Evolutionary conservation across 1,140 invertebrate genomes (phyloP).

Genomic region (Sarcophaga bullata): DNA sequence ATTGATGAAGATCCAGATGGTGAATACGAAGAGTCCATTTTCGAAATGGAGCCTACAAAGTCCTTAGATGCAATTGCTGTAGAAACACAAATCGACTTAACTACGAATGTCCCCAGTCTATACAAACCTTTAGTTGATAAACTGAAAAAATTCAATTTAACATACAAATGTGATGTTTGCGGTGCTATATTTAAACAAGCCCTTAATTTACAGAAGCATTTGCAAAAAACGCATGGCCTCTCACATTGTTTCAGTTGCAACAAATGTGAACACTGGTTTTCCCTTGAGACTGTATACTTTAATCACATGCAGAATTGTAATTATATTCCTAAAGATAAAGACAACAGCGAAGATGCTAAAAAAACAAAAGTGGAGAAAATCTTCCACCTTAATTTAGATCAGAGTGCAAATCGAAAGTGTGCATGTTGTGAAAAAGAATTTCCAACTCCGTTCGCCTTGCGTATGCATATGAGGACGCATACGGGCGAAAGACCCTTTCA

Average conservation of each 20-base stretch:
- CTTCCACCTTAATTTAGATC: too few relatives aligned
- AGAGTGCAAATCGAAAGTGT: conserved; percentile 42
- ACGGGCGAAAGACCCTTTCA: conserved; percentile 96
- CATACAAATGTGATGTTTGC: conserved; percentile 49
- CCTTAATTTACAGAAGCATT: conserved; percentile 47
- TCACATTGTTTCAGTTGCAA: conserved; percentile 44
- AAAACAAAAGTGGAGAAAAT: not conserved
- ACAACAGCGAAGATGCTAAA: not conserved
- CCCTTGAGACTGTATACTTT: conserved; percentile 34
- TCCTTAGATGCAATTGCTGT: not conserved
- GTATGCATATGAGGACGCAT: conserved; percentile 90
- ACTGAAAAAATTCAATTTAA: not conserved
- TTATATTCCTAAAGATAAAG: not conserved
- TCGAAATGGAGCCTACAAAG: too few relatives aligned
- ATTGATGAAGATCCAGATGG: too few relatives aligned
- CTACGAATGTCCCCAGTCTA: not conserved
- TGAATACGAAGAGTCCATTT: too few relatives aligned
- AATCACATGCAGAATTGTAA: conserved; percentile 43
- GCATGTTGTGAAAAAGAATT: conserved; percentile 49
- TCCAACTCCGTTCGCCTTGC: conserved; percentile 46
- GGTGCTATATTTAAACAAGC: conserved; percentile 51
- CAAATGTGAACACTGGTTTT: conserved; percentile 47
- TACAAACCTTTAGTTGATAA: not conserved
- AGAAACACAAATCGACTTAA: not conserved
- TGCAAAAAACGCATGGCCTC: conserved; percentile 45